A percentile compares a stretch with the other conserved stretches of the same genome.
Evolutionary conservation across 2,888 invertebrate species (phyloP).

Genomic region (Rhagium mordax): DNA sequence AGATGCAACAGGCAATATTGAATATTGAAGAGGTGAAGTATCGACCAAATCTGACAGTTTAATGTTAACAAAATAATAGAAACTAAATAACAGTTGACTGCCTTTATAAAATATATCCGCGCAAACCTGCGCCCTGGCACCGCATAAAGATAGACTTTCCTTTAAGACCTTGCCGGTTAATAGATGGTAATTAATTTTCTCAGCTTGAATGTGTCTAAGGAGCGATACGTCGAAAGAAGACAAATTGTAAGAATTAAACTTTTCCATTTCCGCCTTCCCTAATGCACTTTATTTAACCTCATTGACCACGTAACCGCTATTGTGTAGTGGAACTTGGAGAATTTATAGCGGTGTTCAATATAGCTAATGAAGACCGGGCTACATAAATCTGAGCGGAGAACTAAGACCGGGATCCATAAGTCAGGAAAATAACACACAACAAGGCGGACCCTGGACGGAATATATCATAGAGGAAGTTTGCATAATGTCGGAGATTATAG

Average conservation of each 20-base stretch:
- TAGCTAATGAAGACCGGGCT: slow-evolving; percentile 68
- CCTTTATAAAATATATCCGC: too few relatives aligned
- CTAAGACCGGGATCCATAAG: slow-evolving; percentile 56
- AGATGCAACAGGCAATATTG: too few relatives aligned
- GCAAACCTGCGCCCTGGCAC: not conserved
- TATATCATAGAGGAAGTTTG: slow-evolving; percentile 42
- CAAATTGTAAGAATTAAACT: slow-evolving; percentile 66
- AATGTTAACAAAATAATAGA: too few relatives aligned
- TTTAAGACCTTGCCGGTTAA: slow-evolving; percentile 47
- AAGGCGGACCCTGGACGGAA: slow-evolving; percentile 40
- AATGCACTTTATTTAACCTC: slow-evolving; percentile 68
- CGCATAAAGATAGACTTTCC: slow-evolving; percentile 22
- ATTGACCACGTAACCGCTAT: slow-evolving; percentile 67
- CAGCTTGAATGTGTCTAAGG: slow-evolving; percentile 57
- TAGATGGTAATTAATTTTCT: slow-evolving; percentile 57
- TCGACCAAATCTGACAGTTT: too few relatives aligned
- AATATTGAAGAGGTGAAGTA: too few relatives aligned
- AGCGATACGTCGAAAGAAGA: slow-evolving; percentile 61
- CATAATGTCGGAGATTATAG: slow-evolving; percentile 39
- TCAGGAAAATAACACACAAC: slow-evolving; percentile 58
- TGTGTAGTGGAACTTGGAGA: slow-evolving; percentile 65
- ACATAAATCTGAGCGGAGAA: slow-evolving; percentile 65
- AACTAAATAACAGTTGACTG: too few relatives aligned
- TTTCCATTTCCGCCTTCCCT: slow-evolving; percentile 65
- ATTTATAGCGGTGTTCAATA: slow-evolving; percentile 69